A percentile compares a stretch with the other conserved stretches of the same genome.
phyloP scores from a whole-genome alignment of 2,113 vertebrate genomes.

The Gymnocephalus cernua region DNA sequence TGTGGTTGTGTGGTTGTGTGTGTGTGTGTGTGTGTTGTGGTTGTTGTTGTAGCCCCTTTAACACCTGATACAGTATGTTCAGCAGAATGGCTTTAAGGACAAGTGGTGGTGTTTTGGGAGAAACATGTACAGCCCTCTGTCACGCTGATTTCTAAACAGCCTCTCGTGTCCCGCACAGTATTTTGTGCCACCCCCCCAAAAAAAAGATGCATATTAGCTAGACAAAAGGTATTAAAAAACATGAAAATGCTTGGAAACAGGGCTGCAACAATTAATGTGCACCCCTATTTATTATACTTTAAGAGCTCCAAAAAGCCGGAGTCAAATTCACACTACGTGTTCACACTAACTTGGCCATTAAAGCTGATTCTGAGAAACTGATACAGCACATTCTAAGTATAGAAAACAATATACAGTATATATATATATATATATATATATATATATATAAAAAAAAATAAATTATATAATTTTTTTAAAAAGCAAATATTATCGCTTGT shows the following conservation, averaged over 20 bases:
- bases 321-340: too few relatives aligned
- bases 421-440: neutral
- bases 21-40: too few relatives aligned
- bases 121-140: conserved; percentile 18
- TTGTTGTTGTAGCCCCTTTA: too few relatives aligned
- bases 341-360: too few relatives aligned
- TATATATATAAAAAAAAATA: neutral
- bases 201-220: neutral
- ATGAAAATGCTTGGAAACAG: neutral
- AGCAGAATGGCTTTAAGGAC: conserved; percentile 24
- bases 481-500: neutral
- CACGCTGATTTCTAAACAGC: conserved; percentile 7
- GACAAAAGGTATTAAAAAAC: neutral
- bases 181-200: neutral
- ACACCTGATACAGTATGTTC: neutral
- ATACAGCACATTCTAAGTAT: neutral
- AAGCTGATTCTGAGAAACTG: neutral
- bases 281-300: too few relatives aligned
- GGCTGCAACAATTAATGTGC: neutral
- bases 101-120: conserved; percentile 47
- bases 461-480: too few relatives aligned
- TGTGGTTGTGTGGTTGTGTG: too few relatives aligned
- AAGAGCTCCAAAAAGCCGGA: too few relatives aligned
- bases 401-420: too few relatives aligned
- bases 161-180: conserved; percentile 5